Base-by-base conservation (phyloP, 2,888 invertebrate genomes). In the Hyppa rectilinea region DNA sequence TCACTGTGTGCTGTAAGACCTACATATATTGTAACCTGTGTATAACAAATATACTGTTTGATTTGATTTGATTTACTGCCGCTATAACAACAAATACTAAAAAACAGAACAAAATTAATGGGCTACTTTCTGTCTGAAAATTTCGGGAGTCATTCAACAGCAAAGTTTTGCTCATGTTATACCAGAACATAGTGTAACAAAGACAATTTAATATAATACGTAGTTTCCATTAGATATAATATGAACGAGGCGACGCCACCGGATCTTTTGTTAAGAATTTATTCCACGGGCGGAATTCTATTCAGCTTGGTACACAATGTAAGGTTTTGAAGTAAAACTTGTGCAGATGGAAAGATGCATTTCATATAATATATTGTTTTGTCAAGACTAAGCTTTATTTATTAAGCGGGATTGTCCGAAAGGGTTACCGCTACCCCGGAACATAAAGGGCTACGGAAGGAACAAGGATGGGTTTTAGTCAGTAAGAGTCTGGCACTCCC, bases 241-340 rank as follows among this genome's bases (percentile, higher is more conserved):
- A 59, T 36, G 53, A 55, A 52, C 31, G 52, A 55, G 7, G 60
- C 38, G 14, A 73, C 36, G 59, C 49, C 26, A 36, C 45, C 14
- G 60, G 45, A n/a, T 77, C 78, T 63, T 77, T 81, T 81, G 78
- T 78, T 59, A 52, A 38, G 23, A 81, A 66, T 71, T 81, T 78
- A 52, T 71, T 71, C 65, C 62, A 9, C 31, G 38, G 61, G 56
- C 65, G 56, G 56, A 45, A 45, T 63, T 49, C 75, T 52, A 71
- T 81, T 71, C 82, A 78, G 40, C 14, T 43, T 40, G 31, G 52
- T 26, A 47, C 31, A 76, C 65, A 78, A 66, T 81, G 47, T 59
- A 50, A 60, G 56, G 31, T 71, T 81, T 77, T 66, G 31, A 63
- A 49, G 63, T 55, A 7, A 63, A 60, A 43, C 56, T 81, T 50